Evolutionary conservation across 2,888 invertebrate genomes (phyloP), one percentile per base, ranked within the genome.

Genomic region (Erebia epiphron): DNA sequence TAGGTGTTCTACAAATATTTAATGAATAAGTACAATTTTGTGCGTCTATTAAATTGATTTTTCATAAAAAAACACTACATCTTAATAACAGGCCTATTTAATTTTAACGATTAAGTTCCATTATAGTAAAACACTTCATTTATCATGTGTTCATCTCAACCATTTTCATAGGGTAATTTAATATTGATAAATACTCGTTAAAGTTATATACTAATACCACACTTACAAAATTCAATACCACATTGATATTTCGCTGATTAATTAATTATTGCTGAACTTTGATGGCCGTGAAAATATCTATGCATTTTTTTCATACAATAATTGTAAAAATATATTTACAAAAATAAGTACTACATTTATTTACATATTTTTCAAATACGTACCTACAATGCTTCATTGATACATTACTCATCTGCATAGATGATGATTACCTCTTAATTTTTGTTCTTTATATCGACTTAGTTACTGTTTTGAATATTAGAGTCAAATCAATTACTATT

Each of bases 11-110:
- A 41, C 57, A 66, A 60, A 21, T 43, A 18, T 67, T 61, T 57
- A 46, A 71, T 70, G 35, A 67, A 65, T 75, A 35, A 35, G 7
- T 35, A 73, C 14, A 72, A 67, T 57, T 75, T 76, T 75, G 72
- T 77, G 74, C 74, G 70, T 58, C 26, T 26, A 50, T 60, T 67
- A 57, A 64, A 21, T 46, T 43, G n/a, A n/a, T 61, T 49, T 62
- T 49, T 62, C 14, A 62, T 41, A 41, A 13, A 10, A 49, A 49
- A 62, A 62, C 14, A 62, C 49, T 62, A 62, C 62, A 14, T 62
- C 16, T 8, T 62, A 49, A 49, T 18, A 62, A 46, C 43, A 62
- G 13, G 46, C 21, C 11, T 41, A 41, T 43, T 46, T 49, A 14
- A 21, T 49, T 49, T 49, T 49, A 46, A 18, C 49, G 46, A 62